These are phyloP conservation scores for Grantiella picta DNA, from an alignment of 2,113 vertebrate genomes.

Conservation along the genomic window DNA sequence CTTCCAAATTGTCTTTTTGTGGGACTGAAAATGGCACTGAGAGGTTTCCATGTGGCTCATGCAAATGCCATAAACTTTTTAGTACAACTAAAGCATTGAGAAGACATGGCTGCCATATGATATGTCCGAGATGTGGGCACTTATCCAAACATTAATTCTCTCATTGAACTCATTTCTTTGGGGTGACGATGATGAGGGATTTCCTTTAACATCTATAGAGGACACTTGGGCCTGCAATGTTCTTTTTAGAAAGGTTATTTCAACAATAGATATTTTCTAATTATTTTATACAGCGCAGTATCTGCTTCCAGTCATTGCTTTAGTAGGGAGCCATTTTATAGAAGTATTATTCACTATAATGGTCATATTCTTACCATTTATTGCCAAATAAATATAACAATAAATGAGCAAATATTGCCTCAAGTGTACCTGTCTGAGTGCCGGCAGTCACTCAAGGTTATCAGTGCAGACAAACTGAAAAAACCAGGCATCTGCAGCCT, in stretches of 20 bases:
- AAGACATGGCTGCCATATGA: background rate
- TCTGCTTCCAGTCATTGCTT: background rate
- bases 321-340: background rate
- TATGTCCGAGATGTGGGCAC: background rate
- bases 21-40: background rate
- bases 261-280: constrained; percentile 4
- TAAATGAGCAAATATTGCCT: background rate
- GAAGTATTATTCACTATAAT: constrained; percentile 11
- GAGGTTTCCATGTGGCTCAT: background rate
- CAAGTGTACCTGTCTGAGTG: background rate
- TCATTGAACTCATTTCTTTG: background rate
- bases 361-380: background rate
- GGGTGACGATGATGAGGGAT: background rate
- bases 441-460: background rate
- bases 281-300: background rate
- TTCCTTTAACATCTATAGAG: background rate
- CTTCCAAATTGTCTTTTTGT: background rate
- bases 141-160: background rate
- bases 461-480: background rate
- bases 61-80: background rate
- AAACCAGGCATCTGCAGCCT: background rate
- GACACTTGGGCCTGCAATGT: background rate
- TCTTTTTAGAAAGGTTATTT: constrained; percentile 12
- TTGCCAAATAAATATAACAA: constrained; percentile 4
- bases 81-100: background rate